Conservation (phyloP, 2,888 invertebrate species). For the Nymphalis polychloros region DNA sequence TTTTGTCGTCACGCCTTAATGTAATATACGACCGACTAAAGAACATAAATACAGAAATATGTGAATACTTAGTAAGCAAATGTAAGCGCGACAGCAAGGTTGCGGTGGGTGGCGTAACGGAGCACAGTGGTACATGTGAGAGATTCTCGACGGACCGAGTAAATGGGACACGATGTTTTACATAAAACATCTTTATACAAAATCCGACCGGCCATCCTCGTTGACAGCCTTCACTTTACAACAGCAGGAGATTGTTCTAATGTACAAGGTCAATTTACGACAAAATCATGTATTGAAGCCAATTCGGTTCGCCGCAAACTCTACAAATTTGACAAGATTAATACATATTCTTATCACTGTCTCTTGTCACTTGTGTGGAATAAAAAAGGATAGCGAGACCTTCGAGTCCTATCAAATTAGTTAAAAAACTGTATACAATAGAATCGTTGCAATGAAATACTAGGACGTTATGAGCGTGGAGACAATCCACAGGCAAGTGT, state of each 20-base stretch:
- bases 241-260: slow-evolving; percentile 33
- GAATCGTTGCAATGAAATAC: too few species aligned
- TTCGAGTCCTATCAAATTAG: too few species aligned
- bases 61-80: slow-evolving; percentile 66
- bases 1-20: background rate
- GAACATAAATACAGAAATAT: slow-evolving; percentile 68
- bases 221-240: slow-evolving; percentile 36
- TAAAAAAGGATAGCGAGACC: too few species aligned
- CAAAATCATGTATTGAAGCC: slow-evolving; percentile 12
- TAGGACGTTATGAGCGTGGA: too few species aligned
- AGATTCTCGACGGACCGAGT: slow-evolving; percentile 33
- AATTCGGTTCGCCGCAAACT: background rate
- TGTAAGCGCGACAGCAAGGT: slow-evolving; percentile 65
- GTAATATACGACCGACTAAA: slow-evolving; percentile 62
- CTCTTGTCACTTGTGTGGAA: too few species aligned
- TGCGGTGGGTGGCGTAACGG: slow-evolving; percentile 56
- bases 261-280: slow-evolving; percentile 26
- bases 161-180: slow-evolving; percentile 36
- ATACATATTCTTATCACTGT: too few species aligned
- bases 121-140: slow-evolving; percentile 37
- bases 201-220: slow-evolving; percentile 28
- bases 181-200: slow-evolving; percentile 34
- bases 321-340: too few species aligned
- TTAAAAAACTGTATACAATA: too few species aligned
- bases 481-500: too few species aligned